Evolutionary conservation across 2,888 invertebrate species (phyloP).

Genomic region (Calameuta idolon): DNA sequence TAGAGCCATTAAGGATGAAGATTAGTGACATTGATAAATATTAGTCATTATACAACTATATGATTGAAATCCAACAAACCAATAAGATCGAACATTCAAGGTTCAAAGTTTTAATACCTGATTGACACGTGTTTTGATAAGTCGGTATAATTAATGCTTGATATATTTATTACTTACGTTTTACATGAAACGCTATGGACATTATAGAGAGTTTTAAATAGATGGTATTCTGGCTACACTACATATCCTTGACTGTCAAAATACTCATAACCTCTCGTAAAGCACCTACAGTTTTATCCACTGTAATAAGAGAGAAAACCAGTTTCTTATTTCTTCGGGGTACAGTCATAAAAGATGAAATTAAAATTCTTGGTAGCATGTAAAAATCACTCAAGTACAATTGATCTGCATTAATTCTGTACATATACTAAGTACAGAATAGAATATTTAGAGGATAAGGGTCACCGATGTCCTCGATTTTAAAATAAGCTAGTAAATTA

Average conservation of each 20-base stretch:
- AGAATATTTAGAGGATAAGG: background rate
- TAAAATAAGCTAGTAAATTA: background rate
- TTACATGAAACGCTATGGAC: background rate
- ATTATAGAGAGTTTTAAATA: slow-evolving; percentile 9
- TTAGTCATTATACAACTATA: background rate
- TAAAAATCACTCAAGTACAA: background rate
- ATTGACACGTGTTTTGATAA: background rate
- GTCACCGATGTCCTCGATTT: background rate
- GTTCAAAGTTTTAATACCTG: background rate
- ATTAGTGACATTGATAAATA: background rate
- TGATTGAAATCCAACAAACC: background rate
- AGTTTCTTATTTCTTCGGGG: background rate
- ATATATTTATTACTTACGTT: background rate
- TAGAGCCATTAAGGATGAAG: background rate
- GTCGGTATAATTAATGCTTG: background rate
- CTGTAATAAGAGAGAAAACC: background rate
- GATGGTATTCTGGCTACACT: background rate
- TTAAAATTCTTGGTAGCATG: background rate
- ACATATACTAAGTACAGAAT: background rate
- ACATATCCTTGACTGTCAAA: background rate
- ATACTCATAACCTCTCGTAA: background rate
- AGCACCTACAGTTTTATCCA: background rate
- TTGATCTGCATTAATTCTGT: background rate
- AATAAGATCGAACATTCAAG: background rate
- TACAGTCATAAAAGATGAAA: background rate